Base-by-base conservation (phyloP, 2,797 vertebrate genomes). In the Amazona finschi region DNA sequence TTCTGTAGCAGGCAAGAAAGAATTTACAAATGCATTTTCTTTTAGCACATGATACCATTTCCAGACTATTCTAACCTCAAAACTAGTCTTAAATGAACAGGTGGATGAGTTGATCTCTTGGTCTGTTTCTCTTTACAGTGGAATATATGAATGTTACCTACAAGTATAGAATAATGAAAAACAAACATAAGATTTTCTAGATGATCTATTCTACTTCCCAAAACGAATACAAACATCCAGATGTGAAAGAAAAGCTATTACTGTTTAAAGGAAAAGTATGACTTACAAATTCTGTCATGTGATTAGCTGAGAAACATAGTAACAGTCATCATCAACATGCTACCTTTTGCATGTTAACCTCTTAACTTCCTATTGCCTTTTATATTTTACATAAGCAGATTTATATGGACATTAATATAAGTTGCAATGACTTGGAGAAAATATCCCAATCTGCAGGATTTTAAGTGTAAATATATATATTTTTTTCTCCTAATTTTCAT, bases 71-170 rank as follows among this genome's bases (percentile, higher is more conserved):
- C 21, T 57, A 36, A 76, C 28, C 33, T 65, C 50, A 36, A 81
- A 85, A 64, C 6, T 50, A 61, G 65, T n/a, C 11, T 60, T 57
- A 11, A 0, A n/a, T 5, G 7, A 75, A 5, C 16, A 79, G 16
- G 16, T 57, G 4, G 64, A 69, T 0, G 1, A 73, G 15, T 5
- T 61, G 17, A 62, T 2, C 7, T 52, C 38, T 41, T 6, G 1
- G 11, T 44, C 8, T 24, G 69, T 25, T 70, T 17, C 4, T 41
- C 76, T 58, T 65, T 75, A 19, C 22, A 44, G 6, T 8, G 62
- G 6, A 13, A 47, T 4, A 8, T 28, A 60, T 6, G 18, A 83
- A 73, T 9, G 3, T 31, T 33, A 64, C 38, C 25, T 52, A 39
- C 4, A 70, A 74, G 15, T 49, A 61, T 0, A 3, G 22, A 33